phyloP scores from a whole-genome alignment of 2,113 vertebrate species.

The Odobenus rosmarus region DNA sequence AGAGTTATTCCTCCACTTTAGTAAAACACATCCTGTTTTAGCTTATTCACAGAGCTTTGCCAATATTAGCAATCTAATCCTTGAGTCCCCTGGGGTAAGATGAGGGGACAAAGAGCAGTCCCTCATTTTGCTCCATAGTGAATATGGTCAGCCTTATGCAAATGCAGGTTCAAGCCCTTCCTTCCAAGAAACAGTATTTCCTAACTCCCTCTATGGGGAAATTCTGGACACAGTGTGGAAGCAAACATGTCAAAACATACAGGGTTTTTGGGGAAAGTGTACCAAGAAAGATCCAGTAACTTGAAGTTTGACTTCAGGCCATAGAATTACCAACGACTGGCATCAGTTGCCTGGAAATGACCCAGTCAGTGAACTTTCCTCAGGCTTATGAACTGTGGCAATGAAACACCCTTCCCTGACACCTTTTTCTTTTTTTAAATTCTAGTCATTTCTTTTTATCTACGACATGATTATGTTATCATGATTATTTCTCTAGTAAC shows the following conservation, averaged over 20 bases:
- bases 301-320: neutral
- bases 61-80: neutral
- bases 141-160: neutral
- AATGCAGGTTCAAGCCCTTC: no score
- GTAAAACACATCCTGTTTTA: neutral
- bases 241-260: neutral
- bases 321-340: neutral
- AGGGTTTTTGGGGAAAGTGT: neutral
- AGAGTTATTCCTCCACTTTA: neutral
- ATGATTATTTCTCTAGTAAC: neutral
- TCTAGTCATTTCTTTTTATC: neutral
- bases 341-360: neutral
- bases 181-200: neutral
- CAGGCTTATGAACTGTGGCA: neutral
- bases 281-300: neutral
- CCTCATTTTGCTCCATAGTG: neutral
- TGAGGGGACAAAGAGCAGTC: rapidly evolving
- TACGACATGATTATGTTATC: rapidly evolving
- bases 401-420: neutral
- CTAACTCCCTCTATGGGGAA: neutral
- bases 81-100: rapidly evolving
- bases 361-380: neutral
- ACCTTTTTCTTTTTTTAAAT: neutral
- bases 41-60: neutral
- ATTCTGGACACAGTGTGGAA: neutral